phyloP scores from a whole-genome alignment of 2,797 vertebrate species.

The Parauchenoglanis punctatus region DNA sequence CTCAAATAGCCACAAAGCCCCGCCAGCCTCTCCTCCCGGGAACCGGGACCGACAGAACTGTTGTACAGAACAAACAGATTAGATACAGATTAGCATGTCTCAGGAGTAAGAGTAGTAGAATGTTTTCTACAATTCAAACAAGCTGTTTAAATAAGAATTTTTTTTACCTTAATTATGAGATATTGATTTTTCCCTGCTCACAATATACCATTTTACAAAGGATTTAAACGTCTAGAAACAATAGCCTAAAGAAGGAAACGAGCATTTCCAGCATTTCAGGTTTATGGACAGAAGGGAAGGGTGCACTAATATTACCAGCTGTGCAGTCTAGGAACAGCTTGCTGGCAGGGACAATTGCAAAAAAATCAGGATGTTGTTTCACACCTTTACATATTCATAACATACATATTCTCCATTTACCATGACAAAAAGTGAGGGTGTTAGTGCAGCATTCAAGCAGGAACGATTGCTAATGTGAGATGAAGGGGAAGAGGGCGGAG shows the following conservation, averaged over 20 bases:
- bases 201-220: background rate
- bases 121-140: slow-evolving; percentile 27
- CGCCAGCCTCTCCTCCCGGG: slow-evolving; percentile 88
- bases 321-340: background rate
- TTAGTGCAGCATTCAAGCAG: background rate
- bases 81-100: background rate
- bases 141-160: background rate
- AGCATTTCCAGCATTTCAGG: background rate
- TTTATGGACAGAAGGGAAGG: background rate
- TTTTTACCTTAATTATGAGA: background rate
- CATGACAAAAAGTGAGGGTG: background rate
- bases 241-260: background rate
- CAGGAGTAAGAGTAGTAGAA: slow-evolving; percentile 31
- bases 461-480: background rate
- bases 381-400: background rate
- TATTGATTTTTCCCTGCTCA: background rate
- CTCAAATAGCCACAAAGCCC: slow-evolving; percentile 96
- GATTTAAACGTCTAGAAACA: background rate
- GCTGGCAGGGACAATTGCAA: background rate
- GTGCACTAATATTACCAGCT: background rate
- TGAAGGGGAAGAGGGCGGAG: background rate
- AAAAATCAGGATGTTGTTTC: background rate
- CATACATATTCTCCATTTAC: background rate
- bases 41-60: slow-evolving; percentile 78
- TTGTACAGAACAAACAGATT: slow-evolving; percentile 19